These are phyloP conservation scores for Drosophila tsacasi DNA, from an alignment of 1,140 invertebrate species.

Conservation along the genomic window DNA sequence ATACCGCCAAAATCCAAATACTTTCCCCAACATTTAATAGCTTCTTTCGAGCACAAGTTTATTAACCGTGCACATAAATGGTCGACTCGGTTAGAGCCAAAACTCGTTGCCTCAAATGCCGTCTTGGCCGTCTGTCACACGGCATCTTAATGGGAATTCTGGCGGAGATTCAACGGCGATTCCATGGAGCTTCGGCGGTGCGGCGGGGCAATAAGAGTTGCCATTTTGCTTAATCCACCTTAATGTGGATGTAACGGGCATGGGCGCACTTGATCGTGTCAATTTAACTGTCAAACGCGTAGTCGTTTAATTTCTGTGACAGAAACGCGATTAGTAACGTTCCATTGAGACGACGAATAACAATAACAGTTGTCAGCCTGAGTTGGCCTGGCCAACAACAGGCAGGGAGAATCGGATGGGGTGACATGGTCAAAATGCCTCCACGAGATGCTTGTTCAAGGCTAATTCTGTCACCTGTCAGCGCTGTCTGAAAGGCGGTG, in stretches of 20 bases:
- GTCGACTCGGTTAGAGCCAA: constrained; percentile 56
- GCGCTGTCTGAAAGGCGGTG: constrained; percentile 61
- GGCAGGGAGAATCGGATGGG: not conserved
- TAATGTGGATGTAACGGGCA: constrained; percentile 53
- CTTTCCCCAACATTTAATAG: too few species aligned
- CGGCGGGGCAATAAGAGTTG: constrained; percentile 39
- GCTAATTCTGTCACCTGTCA: constrained; percentile 83
- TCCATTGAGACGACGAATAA: constrained; percentile 50
- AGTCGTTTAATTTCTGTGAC: constrained; percentile 78
- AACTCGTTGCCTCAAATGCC: constrained; percentile 20
- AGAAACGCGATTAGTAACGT: constrained; percentile 78
- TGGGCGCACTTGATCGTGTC: constrained; percentile 76
- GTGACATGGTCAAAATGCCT: constrained; percentile 37
- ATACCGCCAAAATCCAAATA: not conserved
- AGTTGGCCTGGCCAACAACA: not conserved
- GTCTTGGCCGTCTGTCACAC: constrained; percentile 35
- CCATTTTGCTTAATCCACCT: constrained; percentile 74
- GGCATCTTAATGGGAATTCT: constrained; percentile 60
- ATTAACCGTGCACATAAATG: not conserved
- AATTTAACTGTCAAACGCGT: constrained; percentile 75
- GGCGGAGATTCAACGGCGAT: constrained; percentile 5
- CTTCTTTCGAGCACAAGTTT: not conserved
- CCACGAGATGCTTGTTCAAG: constrained; percentile 58
- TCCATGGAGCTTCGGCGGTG: not conserved
- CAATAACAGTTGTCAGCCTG: constrained; percentile 33